These are phyloP conservation scores for Copidosoma aretas DNA, from an alignment of 2,888 invertebrate genomes.

Conservation along the genomic window DNA sequence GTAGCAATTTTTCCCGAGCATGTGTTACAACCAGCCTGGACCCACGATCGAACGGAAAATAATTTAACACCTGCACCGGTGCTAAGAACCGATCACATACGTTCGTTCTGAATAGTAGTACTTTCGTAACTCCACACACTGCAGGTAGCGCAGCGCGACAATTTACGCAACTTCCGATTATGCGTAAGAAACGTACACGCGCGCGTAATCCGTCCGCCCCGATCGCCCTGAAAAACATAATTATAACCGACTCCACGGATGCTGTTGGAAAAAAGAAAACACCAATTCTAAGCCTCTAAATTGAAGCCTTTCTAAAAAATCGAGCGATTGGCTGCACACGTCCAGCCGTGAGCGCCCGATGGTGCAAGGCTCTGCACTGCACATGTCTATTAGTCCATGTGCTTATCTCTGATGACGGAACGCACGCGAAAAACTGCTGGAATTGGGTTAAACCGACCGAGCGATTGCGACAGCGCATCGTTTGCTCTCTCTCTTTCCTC, in stretches of 20 bases:
- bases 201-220: too few relatives aligned
- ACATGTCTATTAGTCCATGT: neutral
- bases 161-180: neutral
- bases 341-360: too few relatives aligned
- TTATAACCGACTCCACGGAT: neutral
- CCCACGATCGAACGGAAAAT: neutral
- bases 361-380: neutral
- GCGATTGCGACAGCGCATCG: conserved; percentile 57
- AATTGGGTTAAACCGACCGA: conserved; percentile 54
- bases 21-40: neutral
- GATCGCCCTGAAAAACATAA: neutral
- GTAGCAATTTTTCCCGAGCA: neutral
- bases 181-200: neutral
- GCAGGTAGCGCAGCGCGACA: neutral
- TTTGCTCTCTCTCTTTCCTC: conserved; percentile 44
- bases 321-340: too few relatives aligned
- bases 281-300: too few relatives aligned
- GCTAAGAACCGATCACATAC: neutral
- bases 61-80: neutral
- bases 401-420: neutral
- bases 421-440: conserved; percentile 13
- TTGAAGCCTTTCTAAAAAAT: neutral
- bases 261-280: neutral
- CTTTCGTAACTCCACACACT: neutral
- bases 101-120: neutral